phyloP scores from a whole-genome alignment of 2,797 vertebrate genomes.

The Zenarchopterus dispar region DNA sequence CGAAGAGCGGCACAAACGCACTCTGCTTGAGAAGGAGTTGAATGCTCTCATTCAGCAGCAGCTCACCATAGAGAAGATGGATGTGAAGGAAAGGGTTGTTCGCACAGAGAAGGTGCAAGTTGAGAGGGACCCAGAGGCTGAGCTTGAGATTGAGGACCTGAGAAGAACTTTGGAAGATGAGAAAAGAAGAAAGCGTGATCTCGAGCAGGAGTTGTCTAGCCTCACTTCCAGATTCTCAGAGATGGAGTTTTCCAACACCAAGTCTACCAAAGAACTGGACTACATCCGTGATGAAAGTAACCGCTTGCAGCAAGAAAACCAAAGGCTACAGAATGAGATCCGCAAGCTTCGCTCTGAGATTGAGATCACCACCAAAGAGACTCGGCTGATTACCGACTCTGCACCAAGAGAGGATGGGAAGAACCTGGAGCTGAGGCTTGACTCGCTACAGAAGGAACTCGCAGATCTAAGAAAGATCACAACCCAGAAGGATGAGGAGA shows the following conservation, averaged over 20 bases:
- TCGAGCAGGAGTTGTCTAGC: constrained; percentile 85
- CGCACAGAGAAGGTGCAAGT: constrained; percentile 95
- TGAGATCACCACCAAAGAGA: constrained; percentile 91
- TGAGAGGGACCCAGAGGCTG: constrained; percentile 90
- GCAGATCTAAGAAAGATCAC: constrained; percentile 87
- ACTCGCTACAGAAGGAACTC: constrained; percentile 89
- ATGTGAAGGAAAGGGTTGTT: constrained; percentile 94
- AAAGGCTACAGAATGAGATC: constrained; percentile 90
- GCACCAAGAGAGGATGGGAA: constrained; percentile 80
- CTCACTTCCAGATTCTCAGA: constrained; percentile 88
- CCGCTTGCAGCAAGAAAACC: constrained; percentile 91
- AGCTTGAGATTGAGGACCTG: constrained; percentile 91
- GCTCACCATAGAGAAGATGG: constrained; percentile 86
- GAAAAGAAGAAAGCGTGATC: constrained; percentile 83
- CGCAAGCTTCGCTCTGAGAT: constrained; percentile 92
- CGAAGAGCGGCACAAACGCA: constrained; percentile 90
- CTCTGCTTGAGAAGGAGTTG: constrained; percentile 89
- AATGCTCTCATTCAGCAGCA: constrained; percentile 87
- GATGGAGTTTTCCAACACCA: constrained; percentile 93
- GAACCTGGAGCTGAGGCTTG: constrained; percentile 88
- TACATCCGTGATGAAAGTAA: constrained; percentile 92
- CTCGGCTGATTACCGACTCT: constrained; percentile 84
- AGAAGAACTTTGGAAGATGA: constrained; percentile 90
- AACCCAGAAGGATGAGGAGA: constrained; percentile 89
- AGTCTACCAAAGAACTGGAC: constrained; percentile 92